Percentiles rank a stretch among this genome's conserved stretches.
Conservation (phyloP, 2,888 invertebrate species). For the Exocentrus adspersus region DNA sequence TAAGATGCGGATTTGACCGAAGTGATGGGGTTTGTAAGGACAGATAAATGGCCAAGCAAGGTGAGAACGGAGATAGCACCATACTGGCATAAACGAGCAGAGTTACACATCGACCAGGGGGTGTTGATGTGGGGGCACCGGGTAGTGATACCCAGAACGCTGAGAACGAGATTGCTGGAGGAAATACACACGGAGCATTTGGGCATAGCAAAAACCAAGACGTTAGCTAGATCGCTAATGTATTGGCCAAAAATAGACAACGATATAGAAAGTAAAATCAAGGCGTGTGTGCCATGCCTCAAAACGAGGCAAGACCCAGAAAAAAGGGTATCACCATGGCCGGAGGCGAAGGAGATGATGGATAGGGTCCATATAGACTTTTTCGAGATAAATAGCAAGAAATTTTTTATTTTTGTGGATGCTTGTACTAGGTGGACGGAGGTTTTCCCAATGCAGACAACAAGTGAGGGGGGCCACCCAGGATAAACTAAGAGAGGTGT, state of each 20-base stretch:
- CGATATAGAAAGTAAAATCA: neutral
- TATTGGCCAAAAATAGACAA: neutral
- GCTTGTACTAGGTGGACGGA: neutral
- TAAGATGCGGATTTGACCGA: neutral
- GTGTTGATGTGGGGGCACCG: neutral
- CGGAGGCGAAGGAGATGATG: neutral
- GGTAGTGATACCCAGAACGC: neutral
- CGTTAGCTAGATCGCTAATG: neutral
- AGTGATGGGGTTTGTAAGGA: neutral
- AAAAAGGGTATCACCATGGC: neutral
- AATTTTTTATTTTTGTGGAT: neutral
- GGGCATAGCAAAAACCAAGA: neutral
- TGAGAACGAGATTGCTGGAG: neutral
- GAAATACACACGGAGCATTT: neutral
- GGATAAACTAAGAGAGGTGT: neutral
- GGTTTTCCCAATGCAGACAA: neutral
- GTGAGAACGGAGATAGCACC: neutral
- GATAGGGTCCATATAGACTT: neutral
- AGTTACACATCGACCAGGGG: neutral
- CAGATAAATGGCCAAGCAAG: neutral
- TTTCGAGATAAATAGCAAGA: neutral
- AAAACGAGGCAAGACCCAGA: neutral
- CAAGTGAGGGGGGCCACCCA: neutral
- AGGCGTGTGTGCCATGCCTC: neutral
- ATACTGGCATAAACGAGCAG: neutral